phyloP scores from a whole-genome alignment of 2,888 invertebrate genomes.

The Microchrysa polita region DNA sequence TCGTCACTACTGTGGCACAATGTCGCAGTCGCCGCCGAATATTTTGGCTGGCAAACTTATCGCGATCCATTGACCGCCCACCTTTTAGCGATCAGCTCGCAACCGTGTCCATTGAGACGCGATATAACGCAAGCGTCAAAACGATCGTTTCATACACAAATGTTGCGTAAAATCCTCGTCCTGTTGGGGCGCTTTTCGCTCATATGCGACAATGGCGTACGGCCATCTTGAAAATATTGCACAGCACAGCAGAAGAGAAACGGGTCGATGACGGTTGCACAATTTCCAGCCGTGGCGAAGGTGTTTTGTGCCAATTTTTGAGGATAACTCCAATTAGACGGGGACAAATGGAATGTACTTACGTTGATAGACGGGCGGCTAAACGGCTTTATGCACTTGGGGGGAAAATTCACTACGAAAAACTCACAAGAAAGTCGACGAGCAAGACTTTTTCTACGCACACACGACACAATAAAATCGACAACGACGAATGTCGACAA shows the following conservation, averaged over 20 bases:
- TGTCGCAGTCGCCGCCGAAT: background rate
- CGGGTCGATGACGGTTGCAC: slow-evolving; percentile 44
- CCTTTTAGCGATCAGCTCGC: no score
- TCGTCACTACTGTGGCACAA: background rate
- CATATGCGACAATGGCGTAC: slow-evolving; percentile 16
- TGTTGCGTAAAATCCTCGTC: slow-evolving; percentile 27
- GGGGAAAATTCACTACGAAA: slow-evolving; percentile 39
- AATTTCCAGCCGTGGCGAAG: slow-evolving; percentile 41
- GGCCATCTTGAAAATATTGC: slow-evolving; percentile 48
- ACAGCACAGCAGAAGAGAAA: slow-evolving; percentile 47
- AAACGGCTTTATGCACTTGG: slow-evolving; percentile 42
- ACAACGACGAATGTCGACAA: slow-evolving; percentile 34
- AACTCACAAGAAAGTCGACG: slow-evolving; percentile 11
- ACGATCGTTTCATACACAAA: slow-evolving; percentile 37
- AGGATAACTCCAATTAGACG: slow-evolving; percentile 7
- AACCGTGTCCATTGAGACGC: no score
- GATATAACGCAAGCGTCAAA: background rate
- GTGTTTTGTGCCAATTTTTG: slow-evolving; percentile 27
- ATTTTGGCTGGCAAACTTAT: slow-evolving; percentile 5
- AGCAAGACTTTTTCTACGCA: slow-evolving; percentile 33
- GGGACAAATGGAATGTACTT: slow-evolving; percentile 9
- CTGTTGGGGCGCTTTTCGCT: slow-evolving; percentile 15
- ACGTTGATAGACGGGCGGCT: slow-evolving; percentile 44
- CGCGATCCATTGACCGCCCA: background rate
- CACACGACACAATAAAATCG: slow-evolving; percentile 40